A percentile compares a stretch with the other conserved stretches of the same genome.
Conservation (phyloP, 1,140 invertebrate genomes). For the Drosophila burlai region DNA sequence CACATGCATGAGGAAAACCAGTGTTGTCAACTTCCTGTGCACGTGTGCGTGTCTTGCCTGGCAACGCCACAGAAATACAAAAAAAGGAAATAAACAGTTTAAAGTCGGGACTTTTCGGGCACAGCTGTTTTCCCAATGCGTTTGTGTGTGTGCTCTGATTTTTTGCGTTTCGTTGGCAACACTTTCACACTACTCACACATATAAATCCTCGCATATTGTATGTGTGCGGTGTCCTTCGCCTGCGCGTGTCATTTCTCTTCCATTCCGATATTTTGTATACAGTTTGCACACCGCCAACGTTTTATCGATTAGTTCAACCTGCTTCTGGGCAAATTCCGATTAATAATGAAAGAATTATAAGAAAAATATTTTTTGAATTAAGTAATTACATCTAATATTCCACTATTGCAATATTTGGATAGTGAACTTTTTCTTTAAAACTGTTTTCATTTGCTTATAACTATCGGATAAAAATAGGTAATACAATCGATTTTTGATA, state of each 20-base stretch:
- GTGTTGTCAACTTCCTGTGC: constrained; percentile 63
- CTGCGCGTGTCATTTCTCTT: constrained; percentile 70
- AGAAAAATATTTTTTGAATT: not conserved
- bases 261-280: constrained; percentile 78
- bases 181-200: constrained; percentile 48
- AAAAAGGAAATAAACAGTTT: constrained; percentile 11
- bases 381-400: too few relatives aligned
- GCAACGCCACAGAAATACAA: constrained; percentile 45
- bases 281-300: constrained; percentile 61
- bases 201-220: not conserved
- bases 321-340: not conserved
- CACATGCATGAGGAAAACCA: constrained; percentile 14
- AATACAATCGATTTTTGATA: not conserved
- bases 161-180: constrained; percentile 56
- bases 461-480: not conserved
- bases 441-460: not conserved
- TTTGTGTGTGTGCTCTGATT: constrained; percentile 2
- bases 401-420: too few relatives aligned
- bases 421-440: not conserved
- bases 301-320: constrained; percentile 69
- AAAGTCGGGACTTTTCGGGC: constrained; percentile 12
- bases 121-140: constrained; percentile 58
- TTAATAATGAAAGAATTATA: not conserved
- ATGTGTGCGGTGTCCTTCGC: constrained; percentile 67
- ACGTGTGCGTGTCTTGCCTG: constrained; percentile 57